Percentiles rank a stretch among this genome's conserved stretches.
Evolutionary conservation across 2,888 invertebrate genomes (phyloP).

Genomic region (Tetragonula carbonaria): DNA sequence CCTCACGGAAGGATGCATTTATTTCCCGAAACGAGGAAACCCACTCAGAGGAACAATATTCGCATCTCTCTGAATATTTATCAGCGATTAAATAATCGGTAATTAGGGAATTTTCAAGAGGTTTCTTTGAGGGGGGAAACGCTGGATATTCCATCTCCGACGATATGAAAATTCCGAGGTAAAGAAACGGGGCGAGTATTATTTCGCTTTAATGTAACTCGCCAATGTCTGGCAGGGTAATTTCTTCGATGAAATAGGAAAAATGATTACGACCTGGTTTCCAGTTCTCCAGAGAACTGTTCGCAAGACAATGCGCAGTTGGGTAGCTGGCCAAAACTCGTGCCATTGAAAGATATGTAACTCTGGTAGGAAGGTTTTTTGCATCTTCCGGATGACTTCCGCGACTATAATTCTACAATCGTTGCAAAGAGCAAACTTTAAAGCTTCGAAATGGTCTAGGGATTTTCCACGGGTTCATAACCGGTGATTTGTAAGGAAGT

Average conservation of each 20-base stretch:
- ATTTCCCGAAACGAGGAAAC: not conserved
- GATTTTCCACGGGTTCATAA: too few species aligned
- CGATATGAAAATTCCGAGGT: not conserved
- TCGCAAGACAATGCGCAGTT: not conserved
- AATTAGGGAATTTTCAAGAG: not conserved
- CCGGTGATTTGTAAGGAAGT: too few species aligned
- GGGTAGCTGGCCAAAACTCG: too few species aligned
- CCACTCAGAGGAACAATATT: not conserved
- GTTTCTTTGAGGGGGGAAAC: too few species aligned
- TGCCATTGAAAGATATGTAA: too few species aligned
- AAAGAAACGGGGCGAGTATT: not conserved
- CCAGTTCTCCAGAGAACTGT: not conserved
- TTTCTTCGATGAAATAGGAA: not conserved
- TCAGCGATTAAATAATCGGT: not conserved
- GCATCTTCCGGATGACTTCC: too few species aligned
- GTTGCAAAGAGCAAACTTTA: too few species aligned
- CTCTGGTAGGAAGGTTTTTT: too few species aligned
- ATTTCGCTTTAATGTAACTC: slow-evolving; percentile 12
- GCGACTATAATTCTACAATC: too few species aligned
- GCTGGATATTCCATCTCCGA: too few species aligned
- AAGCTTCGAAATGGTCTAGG: too few species aligned
- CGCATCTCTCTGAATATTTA: not conserved
- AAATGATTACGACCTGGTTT: slow-evolving; percentile 17
- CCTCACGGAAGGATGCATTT: not conserved
- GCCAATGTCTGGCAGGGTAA: not conserved